Evolutionary conservation across 2,113 vertebrate genomes (phyloP).

Genomic region (Actenoides hombroni): DNA sequence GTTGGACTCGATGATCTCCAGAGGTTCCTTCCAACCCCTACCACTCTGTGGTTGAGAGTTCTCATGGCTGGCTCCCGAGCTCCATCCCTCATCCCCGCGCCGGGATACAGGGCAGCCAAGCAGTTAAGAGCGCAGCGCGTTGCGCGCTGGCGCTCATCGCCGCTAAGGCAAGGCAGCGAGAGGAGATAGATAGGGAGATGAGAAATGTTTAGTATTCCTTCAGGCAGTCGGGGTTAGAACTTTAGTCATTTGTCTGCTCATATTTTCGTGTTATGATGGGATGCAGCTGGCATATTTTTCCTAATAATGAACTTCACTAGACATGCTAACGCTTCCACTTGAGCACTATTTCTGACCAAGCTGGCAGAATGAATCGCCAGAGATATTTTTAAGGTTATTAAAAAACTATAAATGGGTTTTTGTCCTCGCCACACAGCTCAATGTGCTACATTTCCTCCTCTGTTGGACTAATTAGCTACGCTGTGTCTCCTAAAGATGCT

Average conservation of each 20-base stretch:
- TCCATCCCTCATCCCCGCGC: not conserved
- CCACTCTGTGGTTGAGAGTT: not conserved
- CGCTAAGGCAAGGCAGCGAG: constrained; percentile 2
- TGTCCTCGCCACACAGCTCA: constrained; percentile 26
- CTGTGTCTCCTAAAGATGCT: constrained; percentile 15
- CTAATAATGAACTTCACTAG: constrained; percentile 35
- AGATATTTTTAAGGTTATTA: constrained; percentile 66
- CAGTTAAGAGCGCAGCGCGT: not conserved
- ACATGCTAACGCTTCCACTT: constrained; percentile 40
- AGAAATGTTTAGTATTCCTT: constrained; percentile 38
- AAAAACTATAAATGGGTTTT: constrained; percentile 58
- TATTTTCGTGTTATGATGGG: constrained; percentile 31
- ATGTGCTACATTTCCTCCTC: constrained; percentile 35
- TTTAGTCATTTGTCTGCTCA: constrained; percentile 51
- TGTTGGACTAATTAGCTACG: constrained; percentile 42
- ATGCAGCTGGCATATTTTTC: constrained; percentile 44
- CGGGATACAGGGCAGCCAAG: not conserved
- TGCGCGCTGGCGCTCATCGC: not conserved
- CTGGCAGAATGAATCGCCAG: constrained; percentile 46
- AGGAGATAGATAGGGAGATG: not conserved
- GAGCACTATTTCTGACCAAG: constrained; percentile 24
- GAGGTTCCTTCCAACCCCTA: too few species aligned
- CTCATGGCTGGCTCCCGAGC: not conserved
- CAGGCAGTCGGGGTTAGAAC: constrained; percentile 16
- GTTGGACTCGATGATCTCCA: too few species aligned